Evolutionary conservation across 2,888 invertebrate genomes (phyloP).

Genomic region (Galerucella nymphaeae): DNA sequence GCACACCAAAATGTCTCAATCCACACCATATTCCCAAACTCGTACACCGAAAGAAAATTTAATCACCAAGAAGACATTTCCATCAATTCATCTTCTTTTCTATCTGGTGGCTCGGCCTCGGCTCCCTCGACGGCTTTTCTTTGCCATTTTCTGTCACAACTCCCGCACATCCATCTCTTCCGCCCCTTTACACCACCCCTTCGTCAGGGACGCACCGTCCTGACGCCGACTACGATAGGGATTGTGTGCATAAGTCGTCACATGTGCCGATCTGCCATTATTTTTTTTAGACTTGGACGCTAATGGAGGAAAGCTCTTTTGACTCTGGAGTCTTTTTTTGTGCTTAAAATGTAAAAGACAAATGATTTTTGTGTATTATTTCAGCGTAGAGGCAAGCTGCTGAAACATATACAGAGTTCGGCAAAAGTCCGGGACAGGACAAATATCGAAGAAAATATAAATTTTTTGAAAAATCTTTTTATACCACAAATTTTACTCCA

Average conservation of each 20-base stretch:
- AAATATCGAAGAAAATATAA: no score
- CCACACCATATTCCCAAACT: conserved; percentile 29
- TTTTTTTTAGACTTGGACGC: conserved; percentile 46
- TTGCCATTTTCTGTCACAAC: conserved; percentile 61
- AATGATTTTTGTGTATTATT: not conserved
- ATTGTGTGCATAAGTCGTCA: conserved; percentile 53
- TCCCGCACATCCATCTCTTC: conserved; percentile 53
- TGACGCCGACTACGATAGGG: conserved; percentile 55
- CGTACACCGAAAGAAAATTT: conserved; percentile 65
- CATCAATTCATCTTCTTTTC: conserved; percentile 65
- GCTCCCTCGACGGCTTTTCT: conserved; percentile 62
- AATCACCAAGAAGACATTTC: conserved; percentile 64
- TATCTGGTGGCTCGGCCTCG: conserved; percentile 30
- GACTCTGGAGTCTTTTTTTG: not conserved
- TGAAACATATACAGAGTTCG: not conserved
- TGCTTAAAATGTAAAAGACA: not conserved
- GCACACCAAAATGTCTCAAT: conserved; percentile 29
- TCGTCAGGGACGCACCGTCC: conserved; percentile 37
- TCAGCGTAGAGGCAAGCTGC: not conserved
- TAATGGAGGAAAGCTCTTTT: conserved; percentile 37
- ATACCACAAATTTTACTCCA: no score
- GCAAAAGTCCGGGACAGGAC: no score
- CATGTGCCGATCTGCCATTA: conserved; percentile 59
- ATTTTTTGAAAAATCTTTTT: no score
- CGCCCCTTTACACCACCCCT: conserved; percentile 34